Conservation (phyloP, 2,113 vertebrate genomes). For the Cebus imitator region DNA sequence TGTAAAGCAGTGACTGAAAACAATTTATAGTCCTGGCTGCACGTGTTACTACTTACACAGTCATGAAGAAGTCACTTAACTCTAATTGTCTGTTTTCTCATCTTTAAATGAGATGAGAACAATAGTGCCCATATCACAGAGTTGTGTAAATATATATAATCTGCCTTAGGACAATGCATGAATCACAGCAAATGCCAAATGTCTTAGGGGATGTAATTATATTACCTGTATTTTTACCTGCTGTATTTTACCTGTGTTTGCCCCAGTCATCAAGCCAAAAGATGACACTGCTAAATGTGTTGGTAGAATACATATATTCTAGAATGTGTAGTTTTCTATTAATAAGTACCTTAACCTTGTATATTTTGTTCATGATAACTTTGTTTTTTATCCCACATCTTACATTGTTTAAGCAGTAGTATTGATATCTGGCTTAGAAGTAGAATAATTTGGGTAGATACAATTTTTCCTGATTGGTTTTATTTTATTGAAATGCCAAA, state of each 20-base stretch:
- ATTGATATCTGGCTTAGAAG: not conserved
- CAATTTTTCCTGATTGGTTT: slow-evolving; percentile 29
- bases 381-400: not conserved
- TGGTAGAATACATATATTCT: not conserved
- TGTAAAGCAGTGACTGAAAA: not conserved
- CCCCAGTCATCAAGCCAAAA: not conserved
- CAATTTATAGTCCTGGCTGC: not conserved
- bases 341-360: not conserved
- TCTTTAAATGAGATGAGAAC: not conserved
- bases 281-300: not conserved
- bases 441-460: not conserved
- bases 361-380: not conserved
- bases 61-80: not conserved
- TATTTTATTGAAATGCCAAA: slow-evolving; percentile 54
- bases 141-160: not conserved
- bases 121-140: no score
- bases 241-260: not conserved
- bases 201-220: not conserved
- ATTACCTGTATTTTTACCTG: not conserved
- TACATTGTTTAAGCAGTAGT: not conserved
- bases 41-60: not conserved
- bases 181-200: not conserved
- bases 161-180: not conserved
- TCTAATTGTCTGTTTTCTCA: not conserved
- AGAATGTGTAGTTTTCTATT: not conserved